These are phyloP conservation scores for Anadara kagoshimensis DNA, from an alignment of 1,140 invertebrate species.

Conservation along the genomic window DNA sequence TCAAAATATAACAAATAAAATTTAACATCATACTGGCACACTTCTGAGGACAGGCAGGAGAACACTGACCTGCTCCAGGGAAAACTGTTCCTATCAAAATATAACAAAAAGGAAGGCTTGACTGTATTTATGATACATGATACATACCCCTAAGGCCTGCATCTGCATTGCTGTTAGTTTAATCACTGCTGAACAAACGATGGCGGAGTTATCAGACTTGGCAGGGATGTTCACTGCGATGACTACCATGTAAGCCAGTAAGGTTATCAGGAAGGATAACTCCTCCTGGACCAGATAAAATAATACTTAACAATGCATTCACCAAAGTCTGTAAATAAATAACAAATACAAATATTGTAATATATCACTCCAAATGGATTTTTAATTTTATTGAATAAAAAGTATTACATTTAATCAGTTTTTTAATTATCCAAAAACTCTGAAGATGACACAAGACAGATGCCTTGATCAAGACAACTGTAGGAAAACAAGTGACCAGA, in stretches of 20 bases:
- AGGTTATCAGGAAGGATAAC: constrained; percentile 61
- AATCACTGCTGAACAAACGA: constrained; percentile 96
- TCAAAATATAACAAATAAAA: constrained; percentile 79
- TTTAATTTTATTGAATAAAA: no score
- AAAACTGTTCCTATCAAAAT: constrained; percentile 89
- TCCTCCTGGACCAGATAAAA: constrained; percentile 75
- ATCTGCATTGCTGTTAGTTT: constrained; percentile 95
- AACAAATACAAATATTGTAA: no score
- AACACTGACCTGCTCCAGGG: constrained; percentile 94
- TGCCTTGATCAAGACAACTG: no score
- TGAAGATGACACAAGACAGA: no score
- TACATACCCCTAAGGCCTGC: constrained; percentile 86
- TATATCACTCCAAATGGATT: no score
- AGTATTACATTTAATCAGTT: no score
- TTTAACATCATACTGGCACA: constrained; percentile 97
- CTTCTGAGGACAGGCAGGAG: constrained; percentile 87
- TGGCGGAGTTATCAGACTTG: constrained; percentile 89
- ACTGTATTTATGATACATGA: background rate
- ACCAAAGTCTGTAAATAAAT: constrained; percentile 81
- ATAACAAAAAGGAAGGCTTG: background rate
- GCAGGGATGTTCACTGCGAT: constrained; percentile 77
- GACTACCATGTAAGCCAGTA: constrained; percentile 50
- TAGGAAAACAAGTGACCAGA: no score
- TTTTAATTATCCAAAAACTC: no score
- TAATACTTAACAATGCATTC: constrained; percentile 72